These are phyloP conservation scores for Hetaerina titia DNA, from an alignment of 2,888 invertebrate species.

Conservation along the genomic window DNA sequence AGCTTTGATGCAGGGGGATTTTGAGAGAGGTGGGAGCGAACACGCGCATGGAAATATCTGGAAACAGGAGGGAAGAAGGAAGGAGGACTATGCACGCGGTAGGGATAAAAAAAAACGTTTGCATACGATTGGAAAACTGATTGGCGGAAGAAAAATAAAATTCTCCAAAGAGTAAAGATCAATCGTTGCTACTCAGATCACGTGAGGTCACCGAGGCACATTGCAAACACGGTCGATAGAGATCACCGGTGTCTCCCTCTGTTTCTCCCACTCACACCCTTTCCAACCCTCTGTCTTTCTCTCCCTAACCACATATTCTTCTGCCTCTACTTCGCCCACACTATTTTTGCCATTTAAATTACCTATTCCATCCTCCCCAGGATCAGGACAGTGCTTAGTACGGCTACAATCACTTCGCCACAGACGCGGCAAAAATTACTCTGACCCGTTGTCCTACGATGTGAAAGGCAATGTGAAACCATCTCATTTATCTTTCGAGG, in stretches of 20 bases:
- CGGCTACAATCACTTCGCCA: too few species aligned
- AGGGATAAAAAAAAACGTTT: not conserved
- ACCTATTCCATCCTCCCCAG: too few species aligned
- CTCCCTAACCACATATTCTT: too few species aligned
- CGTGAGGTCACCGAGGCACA: not conserved
- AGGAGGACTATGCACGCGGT: not conserved
- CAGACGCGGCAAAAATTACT: too few species aligned
- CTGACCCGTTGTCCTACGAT: too few species aligned
- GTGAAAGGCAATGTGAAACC: too few species aligned
- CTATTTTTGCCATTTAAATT: too few species aligned
- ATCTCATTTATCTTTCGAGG: too few species aligned
- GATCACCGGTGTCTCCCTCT: not conserved
- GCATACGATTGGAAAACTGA: not conserved
- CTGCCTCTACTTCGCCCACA: too few species aligned
- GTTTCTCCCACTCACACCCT: not conserved
- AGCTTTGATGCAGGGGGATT: not conserved
- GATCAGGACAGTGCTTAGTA: too few species aligned
- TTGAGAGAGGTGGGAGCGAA: not conserved
- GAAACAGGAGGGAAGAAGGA: not conserved
- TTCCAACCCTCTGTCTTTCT: not conserved
- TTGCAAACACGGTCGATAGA: not conserved
- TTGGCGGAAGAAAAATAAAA: slow-evolving; percentile 7
- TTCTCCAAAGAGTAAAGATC: not conserved
- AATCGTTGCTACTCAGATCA: not conserved
- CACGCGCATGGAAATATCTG: not conserved